phyloP scores from a whole-genome alignment of 1,140 invertebrate genomes.

The Phthorimaea operculella region DNA sequence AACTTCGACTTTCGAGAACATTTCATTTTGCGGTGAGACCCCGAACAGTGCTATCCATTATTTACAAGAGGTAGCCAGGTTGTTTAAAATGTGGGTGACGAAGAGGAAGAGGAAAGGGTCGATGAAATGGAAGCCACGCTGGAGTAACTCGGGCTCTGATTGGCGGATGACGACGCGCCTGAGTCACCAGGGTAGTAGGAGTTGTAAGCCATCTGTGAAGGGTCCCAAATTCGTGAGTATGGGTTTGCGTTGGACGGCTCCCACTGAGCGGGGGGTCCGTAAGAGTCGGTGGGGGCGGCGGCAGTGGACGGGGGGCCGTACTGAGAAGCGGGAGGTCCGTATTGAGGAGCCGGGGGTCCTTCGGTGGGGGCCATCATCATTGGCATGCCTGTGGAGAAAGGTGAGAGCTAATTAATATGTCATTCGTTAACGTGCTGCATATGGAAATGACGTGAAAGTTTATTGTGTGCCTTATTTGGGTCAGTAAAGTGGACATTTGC shows the following conservation, averaged over 20 bases:
- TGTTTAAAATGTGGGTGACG: slow-evolving; percentile 42
- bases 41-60: slow-evolving; percentile 13
- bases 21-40: neutral
- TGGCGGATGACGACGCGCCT: slow-evolving; percentile 63
- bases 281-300: slow-evolving; percentile 73
- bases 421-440: too few relatives aligned
- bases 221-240: slow-evolving; percentile 80
- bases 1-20: neutral
- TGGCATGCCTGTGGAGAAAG: slow-evolving; percentile 70
- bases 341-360: slow-evolving; percentile 57
- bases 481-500: too few relatives aligned
- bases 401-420: too few relatives aligned
- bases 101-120: slow-evolving; percentile 41
- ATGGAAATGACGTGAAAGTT: too few relatives aligned
- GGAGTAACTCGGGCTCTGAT: slow-evolving; percentile 67
- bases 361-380: slow-evolving; percentile 76
- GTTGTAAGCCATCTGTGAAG: slow-evolving; percentile 78
- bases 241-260: slow-evolving; percentile 75
- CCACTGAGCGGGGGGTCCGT: slow-evolving; percentile 72
- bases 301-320: slow-evolving; percentile 73
- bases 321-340: slow-evolving; percentile 63
- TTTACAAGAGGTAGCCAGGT: slow-evolving; percentile 41
- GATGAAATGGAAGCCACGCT: slow-evolving; percentile 65
- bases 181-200: slow-evolving; percentile 77
- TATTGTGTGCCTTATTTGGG: too few relatives aligned